Base-by-base conservation (phyloP, 2,888 invertebrate genomes). In the Pharmacophagus antenor region DNA sequence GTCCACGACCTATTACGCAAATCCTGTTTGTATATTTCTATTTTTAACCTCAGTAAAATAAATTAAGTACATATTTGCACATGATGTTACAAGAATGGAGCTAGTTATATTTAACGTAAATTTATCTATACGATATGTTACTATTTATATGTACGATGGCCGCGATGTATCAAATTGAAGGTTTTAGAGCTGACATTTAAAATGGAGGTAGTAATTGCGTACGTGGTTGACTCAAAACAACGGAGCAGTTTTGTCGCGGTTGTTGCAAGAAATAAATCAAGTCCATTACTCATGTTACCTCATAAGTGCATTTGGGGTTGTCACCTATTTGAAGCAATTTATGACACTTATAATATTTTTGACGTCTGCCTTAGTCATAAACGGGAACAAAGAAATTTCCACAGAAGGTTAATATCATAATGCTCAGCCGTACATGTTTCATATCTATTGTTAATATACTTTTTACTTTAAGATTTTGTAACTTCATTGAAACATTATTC, bases 101-200 rank as follows among this genome's bases (percentile, higher is more conserved):
- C 21, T 22, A 10, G 31, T 55, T n/a, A 37, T 18, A 17, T 27
- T 37, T 18, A 48, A 48, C 2, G 15, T 31, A 15, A 31, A 31
- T 31, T 37, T 4, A 20, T 27, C 7, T 25, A 25, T 25, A n/a
- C n/a, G n/a, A n/a, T n/a, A 42, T 42, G n/a, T 50, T 58, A 41
- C 20, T 37, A 47, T 58, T 41, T 20, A 53, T 20, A 58, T 20
- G 37, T 47, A 41, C 60, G 65, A 63, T 62, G 64, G 63, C 62
- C 63, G 63, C 58, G 50, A 62, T 64, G 64, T 59, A 55, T 59
- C 54, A 54, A 54, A 54, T 48, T 53, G 59, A 59, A 59, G 54
- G 59, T 59, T 54, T 59, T 44, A 54, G 49, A 50, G 54, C 49
- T 54, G 59, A 59, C 50, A 59, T 56, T 60, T 60, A 46, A 60